Evolutionary conservation across 2,797 vertebrate species (phyloP).

Genomic region (Acomys russatus): DNA sequence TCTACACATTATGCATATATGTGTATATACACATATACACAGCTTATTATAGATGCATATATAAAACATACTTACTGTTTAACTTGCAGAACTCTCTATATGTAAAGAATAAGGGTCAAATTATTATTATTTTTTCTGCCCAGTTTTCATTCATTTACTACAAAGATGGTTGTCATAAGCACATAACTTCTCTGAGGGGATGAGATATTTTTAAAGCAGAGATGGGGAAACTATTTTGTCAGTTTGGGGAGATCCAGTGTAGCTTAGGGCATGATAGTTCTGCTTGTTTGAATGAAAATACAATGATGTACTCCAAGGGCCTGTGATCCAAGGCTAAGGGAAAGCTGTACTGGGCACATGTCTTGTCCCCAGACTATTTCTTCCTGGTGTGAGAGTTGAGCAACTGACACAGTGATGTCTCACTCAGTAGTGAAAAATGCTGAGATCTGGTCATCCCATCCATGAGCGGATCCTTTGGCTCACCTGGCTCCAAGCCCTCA

Average conservation of each 20-base stretch:
- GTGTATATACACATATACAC: background rate
- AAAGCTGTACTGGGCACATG: background rate
- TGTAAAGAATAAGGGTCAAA: constrained; percentile 35
- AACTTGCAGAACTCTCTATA: constrained; percentile 53
- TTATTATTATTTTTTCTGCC: constrained; percentile 61
- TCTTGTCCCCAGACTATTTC: background rate
- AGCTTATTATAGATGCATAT: background rate
- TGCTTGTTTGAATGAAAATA: constrained; percentile 52
- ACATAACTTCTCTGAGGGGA: constrained; percentile 15
- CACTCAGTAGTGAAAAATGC: background rate
- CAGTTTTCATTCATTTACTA: constrained; percentile 54
- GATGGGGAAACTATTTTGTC: constrained; percentile 53
- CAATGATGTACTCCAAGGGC: background rate
- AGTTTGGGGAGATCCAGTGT: background rate
- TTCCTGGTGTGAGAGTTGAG: background rate
- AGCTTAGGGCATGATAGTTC: background rate
- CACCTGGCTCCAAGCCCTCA: background rate
- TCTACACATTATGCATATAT: background rate
- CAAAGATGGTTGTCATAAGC: constrained; percentile 34
- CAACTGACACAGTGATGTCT: background rate
- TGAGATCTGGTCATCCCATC: background rate
- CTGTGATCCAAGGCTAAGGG: constrained; percentile 6
- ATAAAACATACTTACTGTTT: background rate
- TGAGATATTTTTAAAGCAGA: constrained; percentile 28
- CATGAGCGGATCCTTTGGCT: background rate